phyloP scores from a whole-genome alignment of 2,888 invertebrate genomes.

The Monoplex corrugatus region DNA sequence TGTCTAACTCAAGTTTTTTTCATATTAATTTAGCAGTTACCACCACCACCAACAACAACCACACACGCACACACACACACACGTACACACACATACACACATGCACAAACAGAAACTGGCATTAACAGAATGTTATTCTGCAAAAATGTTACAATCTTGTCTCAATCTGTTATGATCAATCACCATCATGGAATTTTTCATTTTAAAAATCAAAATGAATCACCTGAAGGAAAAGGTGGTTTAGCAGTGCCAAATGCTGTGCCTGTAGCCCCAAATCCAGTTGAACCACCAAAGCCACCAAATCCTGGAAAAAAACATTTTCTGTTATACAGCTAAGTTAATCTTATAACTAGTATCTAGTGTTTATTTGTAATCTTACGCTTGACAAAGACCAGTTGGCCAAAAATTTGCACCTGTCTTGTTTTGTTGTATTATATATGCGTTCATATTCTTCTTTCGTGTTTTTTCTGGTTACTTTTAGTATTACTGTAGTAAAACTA shows the following conservation, averaged over 20 bases:
- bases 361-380: too few relatives aligned
- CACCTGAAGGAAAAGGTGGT: slow-evolving; percentile 35
- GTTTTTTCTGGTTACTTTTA: too few relatives aligned
- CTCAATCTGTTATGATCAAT: too few relatives aligned
- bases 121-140: neutral
- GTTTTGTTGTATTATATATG: too few relatives aligned
- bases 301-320: too few relatives aligned
- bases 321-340: too few relatives aligned
- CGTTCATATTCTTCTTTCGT: too few relatives aligned
- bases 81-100: neutral
- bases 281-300: slow-evolving; percentile 66
- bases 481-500: too few relatives aligned
- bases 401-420: too few relatives aligned
- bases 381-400: too few relatives aligned
- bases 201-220: neutral
- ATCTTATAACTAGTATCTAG: too few relatives aligned
- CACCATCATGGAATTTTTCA: neutral
- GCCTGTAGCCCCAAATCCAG: slow-evolving; percentile 55
- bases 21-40: neutral
- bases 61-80: neutral
- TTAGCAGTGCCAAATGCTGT: slow-evolving; percentile 41
- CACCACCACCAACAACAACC: neutral
- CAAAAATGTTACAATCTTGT: neutral
- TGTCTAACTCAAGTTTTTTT: too few relatives aligned
- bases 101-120: neutral